Base-by-base conservation (phyloP, 2,797 vertebrate species). In the Peromyscus nudipes region DNA sequence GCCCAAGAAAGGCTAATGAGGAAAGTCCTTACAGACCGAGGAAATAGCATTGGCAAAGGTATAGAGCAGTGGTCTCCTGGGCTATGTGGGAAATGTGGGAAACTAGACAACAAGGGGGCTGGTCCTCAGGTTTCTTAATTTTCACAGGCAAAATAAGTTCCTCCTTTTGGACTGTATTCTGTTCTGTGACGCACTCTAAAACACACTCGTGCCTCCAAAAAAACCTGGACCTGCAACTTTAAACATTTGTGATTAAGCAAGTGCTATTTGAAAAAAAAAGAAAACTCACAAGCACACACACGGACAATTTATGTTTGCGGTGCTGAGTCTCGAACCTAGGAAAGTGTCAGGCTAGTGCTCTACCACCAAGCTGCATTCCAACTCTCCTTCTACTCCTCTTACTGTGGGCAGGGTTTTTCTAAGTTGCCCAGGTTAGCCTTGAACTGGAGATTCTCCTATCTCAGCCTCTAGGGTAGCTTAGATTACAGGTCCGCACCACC, bases 251-350 rank as follows among this genome's bases (percentile, higher is more conserved):
- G 40, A 60, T 82, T 81, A 94, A 80, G 25, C n/a, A 82, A 85
- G 5, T 46, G n/a, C 37, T 92, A 10, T 81, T 89, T 84, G 77
- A 75, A 89, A 95, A 91, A 85, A 89, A 55, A 94, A 81, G n/a
- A 40, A 71, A 85, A 67, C 80, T 89, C 81, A 27, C 14, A 37
- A n/a, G 65, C n/a, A 67, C 4, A 6, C 37, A 2, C 8, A 21
- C 9, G 11, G 23, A 27, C 40, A 76, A 46, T n/a, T 25, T 23
- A 14, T 89, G 6, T 12, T 89, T 40, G 29, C 3, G 0, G n/a
- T 14, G 25, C 46, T 2, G 46, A 37, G 34, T 17, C 9, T 21
- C 8, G 25, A 69, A 69, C 62, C 17, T n/a, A 69, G 23, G 34
- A 17, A 52, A 29, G n/a, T 81, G 46, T 52, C 34, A 31, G 76